Evolutionary conservation across 53 echinoderm and acorn worm genomes (phyloP).

Genomic region (Paracentrotus lividus): DNA sequence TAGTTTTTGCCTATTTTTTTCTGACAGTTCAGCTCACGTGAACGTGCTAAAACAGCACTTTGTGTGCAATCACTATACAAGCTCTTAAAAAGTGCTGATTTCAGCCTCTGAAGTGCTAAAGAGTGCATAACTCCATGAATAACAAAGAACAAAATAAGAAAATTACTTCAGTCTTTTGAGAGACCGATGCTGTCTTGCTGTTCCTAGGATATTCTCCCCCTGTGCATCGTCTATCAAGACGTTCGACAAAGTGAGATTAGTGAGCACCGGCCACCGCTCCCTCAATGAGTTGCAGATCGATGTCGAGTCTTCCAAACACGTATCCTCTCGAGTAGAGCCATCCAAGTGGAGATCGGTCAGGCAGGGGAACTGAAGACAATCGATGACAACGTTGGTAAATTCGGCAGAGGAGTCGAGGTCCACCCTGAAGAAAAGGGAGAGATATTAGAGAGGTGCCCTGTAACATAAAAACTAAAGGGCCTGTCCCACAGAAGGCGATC

Average conservation of each 20-base stretch:
- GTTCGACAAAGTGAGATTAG: not conserved
- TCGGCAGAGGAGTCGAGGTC: too few relatives aligned
- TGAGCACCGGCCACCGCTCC: not conserved
- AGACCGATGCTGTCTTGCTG: not conserved
- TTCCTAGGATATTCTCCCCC: not conserved
- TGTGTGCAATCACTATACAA: too few relatives aligned
- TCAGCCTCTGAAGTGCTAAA: too few relatives aligned
- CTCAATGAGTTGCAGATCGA: not conserved
- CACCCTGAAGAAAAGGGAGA: not conserved
- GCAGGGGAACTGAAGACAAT: slow-evolving; percentile 6
- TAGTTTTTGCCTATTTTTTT: too few relatives aligned
- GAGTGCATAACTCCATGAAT: not conserved
- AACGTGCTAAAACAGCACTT: too few relatives aligned
- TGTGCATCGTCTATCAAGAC: slow-evolving; percentile 34
- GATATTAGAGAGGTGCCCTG: not conserved
- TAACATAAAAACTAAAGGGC: too few relatives aligned
- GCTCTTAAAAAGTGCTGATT: too few relatives aligned
- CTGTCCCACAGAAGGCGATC: too few relatives aligned
- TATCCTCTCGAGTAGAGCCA: not conserved
- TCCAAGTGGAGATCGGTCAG: not conserved
- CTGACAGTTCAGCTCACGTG: too few relatives aligned
- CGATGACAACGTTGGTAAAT: not conserved
- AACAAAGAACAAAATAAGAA: not conserved
- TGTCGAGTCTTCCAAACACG: not conserved
- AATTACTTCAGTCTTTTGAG: slow-evolving; percentile 38